Evolutionary conservation across 2,888 invertebrate species (phyloP), one percentile per base, ranked within the genome.

Genomic region (Lycophotia porphyrea): DNA sequence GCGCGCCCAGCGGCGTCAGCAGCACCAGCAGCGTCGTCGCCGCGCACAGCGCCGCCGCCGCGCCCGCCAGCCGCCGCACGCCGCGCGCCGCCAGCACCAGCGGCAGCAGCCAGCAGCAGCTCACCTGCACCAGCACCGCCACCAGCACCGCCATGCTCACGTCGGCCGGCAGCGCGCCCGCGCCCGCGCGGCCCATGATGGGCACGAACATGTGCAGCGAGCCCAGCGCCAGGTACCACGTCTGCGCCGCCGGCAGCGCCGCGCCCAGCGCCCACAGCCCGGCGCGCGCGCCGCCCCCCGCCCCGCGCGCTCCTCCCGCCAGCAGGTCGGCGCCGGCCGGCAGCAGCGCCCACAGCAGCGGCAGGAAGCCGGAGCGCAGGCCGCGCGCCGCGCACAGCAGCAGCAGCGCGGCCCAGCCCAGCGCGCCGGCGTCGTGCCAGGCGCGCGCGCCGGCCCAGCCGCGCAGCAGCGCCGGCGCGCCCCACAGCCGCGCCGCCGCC

Each of bases 181-280:
- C 96, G 69, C 98, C 98, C 52, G 97, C 97, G 88, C 98, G 97
- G 5, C 98, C 99, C 98, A 98, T 97, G 86, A 99, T 97, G 13
- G 99, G 99, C 88, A 98, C 97, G 90, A 98, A 97, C 92, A 98
- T 97, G 91, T 97, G 97, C 78, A 98, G 96, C 84, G 97, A 97
- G 87, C 97, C 97, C 90, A 98, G 96, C 86, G 97, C 95, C 90
- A 98, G 96, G 94, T 98, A 98, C 88, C 97, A 97, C 69, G 97
- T 97, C 93, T 98, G 97, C 81, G 98, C 96, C 86, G 97, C 97
- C 42, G 98, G 98, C 86, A 98, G 87, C 88, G 80, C 81, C 78
- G 91, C 90, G 65, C 89, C 92, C 76, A 73, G 78, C 39, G 97
- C 92, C 80, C 98, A 97, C 89, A 97, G 97, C 72, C 97, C 89